Evolutionary conservation across 2,113 vertebrate species (phyloP), one percentile per base, ranked within the genome.

Genomic region (Peromyscus californicus): DNA sequence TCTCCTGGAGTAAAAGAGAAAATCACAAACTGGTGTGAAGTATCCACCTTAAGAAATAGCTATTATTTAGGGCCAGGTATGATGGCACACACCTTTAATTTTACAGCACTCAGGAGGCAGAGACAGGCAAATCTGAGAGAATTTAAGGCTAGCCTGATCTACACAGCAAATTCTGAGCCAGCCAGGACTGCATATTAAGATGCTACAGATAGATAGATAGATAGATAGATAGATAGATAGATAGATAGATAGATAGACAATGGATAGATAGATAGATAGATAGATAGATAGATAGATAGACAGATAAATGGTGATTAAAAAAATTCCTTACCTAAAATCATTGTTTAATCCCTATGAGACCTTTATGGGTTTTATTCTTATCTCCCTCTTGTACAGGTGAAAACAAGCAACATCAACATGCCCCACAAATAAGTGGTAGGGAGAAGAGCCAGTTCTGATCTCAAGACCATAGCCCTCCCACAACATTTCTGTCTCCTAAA

Each of bases 11-110:
- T 74, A 74, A 84, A 72, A 92, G 59, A 24, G 36, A 51, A 13
- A 42, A 13, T 31, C 42, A 94, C 42, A 94, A 90, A 93, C 16
- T 70, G 24, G 15, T 79, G 69, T 59, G 93, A 92, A 93, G 39
- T 31, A 93, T 4, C 59, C 63, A 29, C 57, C 39, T 67, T 42
- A 22, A 94, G 78, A 89, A 92, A 76, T 12, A 92, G 17, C 11
- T 69, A n/a, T 22, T 19, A 83, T 93, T 83, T 59, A 83, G 22
- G 80, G 80, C 12, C 54, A 39, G 36, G 54, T 61, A 83, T 83
- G 36, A 83, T 59, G 79, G 36, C 80, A 39, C 36, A 61, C 21
- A 83, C 21, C 36, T 26, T 59, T 61, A 26, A 59, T 83, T n/a
- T 39, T 51, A 51, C 76, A 79, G 8, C 48, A 51, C 48, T 51